Evolutionary conservation across 2,797 vertebrate genomes (phyloP), one percentile per base, ranked within the genome.

Genomic region (Dermochelys coriacea): DNA sequence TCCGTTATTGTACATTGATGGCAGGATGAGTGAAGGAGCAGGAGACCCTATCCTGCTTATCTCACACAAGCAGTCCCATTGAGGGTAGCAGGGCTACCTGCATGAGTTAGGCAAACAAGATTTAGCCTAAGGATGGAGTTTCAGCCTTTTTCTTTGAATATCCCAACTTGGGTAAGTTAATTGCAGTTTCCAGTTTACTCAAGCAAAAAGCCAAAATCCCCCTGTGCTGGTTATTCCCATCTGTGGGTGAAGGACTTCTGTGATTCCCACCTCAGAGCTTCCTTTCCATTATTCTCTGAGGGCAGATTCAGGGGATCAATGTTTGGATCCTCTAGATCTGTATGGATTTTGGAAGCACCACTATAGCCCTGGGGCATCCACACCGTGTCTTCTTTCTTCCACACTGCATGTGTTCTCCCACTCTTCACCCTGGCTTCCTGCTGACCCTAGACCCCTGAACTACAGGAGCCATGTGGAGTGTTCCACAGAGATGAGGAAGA

Each of bases 371-470:
- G 5, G n/a, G 18, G 15, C 16, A 7, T 3, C 14, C 3, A 10
- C 71, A 12, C 12, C 2, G 31, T 31, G n/a, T 61, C 12, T 41
- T 92, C 51, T 51, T 29, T 31, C 14, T 10, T 93, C 19, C 37
- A 45, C 16, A 1, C 2, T 1, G 45, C 2, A 0, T 86, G 27
- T 31, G 34, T 10, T 71, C n/a, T 41, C 37, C 9, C n/a, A 71
- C n/a, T 71, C 37, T 21, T 37, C 37, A 21, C 64, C n/a, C 16
- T 37, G 34, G 37, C 64, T 71, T 37, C 4, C 8, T 71, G 64
- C 57, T 61, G 57, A 61, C 57, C 14, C 12, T 15, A 61, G 57
- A 34, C 5, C 31, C 59, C 31, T 61, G 59, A 61, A 15, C 14
- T 31, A 61, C 59, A 61, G 27, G 27, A 57, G 55, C 5, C 55